Percentiles rank a stretch among this genome's conserved stretches.
Conservation (phyloP, 2,113 vertebrate species). For the Aspiorhynchus laticeps region DNA sequence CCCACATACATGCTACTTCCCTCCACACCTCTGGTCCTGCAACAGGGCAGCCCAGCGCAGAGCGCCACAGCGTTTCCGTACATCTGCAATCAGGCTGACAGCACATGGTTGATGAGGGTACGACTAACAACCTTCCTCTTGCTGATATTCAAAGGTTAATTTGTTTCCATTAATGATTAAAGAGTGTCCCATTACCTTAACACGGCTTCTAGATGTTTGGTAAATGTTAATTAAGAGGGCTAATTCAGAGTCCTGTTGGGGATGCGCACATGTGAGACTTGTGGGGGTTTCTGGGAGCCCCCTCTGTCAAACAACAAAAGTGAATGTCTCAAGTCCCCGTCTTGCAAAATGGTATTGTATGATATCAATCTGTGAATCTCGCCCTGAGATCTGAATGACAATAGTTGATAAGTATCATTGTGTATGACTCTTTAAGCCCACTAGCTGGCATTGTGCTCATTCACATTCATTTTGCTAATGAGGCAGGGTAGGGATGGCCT, state of each 20-base stretch:
- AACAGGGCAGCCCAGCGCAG: neutral
- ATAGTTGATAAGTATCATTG: conserved; percentile 47
- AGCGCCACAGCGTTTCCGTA: neutral
- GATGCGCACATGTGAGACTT: neutral
- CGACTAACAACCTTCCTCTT: conserved; percentile 59
- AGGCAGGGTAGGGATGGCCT: neutral
- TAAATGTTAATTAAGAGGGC: conserved; percentile 61
- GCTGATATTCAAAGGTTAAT: conserved; percentile 74
- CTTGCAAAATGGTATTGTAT: conserved; percentile 47
- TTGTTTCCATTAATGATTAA: conserved; percentile 72
- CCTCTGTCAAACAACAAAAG: conserved; percentile 34
- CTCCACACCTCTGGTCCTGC: conserved; percentile 50
- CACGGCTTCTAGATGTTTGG: conserved; percentile 55
- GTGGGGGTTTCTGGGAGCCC: conserved; percentile 9
- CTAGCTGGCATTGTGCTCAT: conserved; percentile 36
- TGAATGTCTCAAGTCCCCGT: conserved; percentile 12
- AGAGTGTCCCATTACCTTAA: conserved; percentile 63
- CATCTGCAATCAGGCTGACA: conserved; percentile 52
- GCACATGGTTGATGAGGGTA: conserved; percentile 45
- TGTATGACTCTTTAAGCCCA: conserved; percentile 57
- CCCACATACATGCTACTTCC: conserved; percentile 68
- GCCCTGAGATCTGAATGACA: conserved; percentile 49
- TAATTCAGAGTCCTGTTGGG: conserved; percentile 56
- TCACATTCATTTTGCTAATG: conserved; percentile 28
- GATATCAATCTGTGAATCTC: conserved; percentile 47